Conservation (phyloP, 1,140 invertebrate species). For the Gryllus bimaculatus region DNA sequence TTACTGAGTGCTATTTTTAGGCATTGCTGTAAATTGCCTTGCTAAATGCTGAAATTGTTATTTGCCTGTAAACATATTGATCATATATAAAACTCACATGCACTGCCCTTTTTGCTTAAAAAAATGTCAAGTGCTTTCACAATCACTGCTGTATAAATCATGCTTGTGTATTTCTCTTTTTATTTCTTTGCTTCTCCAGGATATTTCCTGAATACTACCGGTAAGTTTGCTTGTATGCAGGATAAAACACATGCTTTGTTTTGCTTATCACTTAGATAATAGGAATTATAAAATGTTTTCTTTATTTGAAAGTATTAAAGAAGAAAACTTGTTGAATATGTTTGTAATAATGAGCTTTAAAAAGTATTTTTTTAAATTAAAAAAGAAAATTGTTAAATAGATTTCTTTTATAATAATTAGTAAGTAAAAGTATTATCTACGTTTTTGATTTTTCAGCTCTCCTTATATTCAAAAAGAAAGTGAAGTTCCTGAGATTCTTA, state of each 20-base stretch:
- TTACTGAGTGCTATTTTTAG: too few species aligned
- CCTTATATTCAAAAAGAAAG: constrained; percentile 27
- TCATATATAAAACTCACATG: neutral
- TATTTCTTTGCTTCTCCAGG: constrained; percentile 24
- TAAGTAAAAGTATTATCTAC: too few species aligned
- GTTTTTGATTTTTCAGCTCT: constrained; percentile 25
- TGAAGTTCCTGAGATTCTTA: neutral
- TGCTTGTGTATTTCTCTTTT: constrained; percentile 22
- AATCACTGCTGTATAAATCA: constrained; percentile 20
- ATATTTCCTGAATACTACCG: constrained; percentile 30
- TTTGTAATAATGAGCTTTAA: neutral
- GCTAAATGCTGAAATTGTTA: neutral
- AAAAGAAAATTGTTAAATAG: too few species aligned
- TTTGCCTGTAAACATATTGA: neutral
- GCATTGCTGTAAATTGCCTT: neutral
- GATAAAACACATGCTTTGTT: neutral
- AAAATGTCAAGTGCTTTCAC: neutral
- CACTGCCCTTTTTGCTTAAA: neutral
- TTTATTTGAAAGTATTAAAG: neutral
- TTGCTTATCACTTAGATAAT: constrained; percentile 15
- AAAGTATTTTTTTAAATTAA: too few species aligned
- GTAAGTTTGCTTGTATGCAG: constrained; percentile 23
- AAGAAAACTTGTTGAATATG: too few species aligned
- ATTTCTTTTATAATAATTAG: too few species aligned
- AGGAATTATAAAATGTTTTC: constrained; percentile 12